Conservation (phyloP, 92 coral and sea anemone species). For the Actinernus sp. region DNA sequence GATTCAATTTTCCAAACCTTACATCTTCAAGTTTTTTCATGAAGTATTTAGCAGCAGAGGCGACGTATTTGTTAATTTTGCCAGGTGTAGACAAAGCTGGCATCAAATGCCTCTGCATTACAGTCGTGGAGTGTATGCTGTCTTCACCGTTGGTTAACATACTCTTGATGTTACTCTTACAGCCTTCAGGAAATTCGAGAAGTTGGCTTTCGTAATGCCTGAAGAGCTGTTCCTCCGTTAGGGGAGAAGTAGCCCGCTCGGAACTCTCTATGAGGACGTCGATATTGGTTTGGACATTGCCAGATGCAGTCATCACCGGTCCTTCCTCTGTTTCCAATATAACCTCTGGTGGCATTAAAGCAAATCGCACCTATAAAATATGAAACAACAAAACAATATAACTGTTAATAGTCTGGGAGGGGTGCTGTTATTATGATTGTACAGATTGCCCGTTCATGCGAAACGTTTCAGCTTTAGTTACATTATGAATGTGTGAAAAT, state of each 20-base stretch:
- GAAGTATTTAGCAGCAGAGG: constrained; percentile 15
- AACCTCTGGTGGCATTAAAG: constrained; percentile 17
- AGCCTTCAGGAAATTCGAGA: constrained; percentile 6
- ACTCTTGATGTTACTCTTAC: constrained; percentile 3
- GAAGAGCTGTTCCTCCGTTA: neutral
- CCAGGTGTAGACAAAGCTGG: constrained; percentile 10
- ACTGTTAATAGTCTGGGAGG: too few relatives aligned
- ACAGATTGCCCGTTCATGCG: too few relatives aligned
- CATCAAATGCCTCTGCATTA: constrained; percentile 22
- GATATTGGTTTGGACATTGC: neutral
- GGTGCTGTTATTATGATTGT: too few relatives aligned
- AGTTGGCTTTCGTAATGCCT: constrained; percentile 4
- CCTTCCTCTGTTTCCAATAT: constrained; percentile 1
- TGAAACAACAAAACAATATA: too few relatives aligned
- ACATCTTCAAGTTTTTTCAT: constrained; percentile 7
- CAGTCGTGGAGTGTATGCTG: constrained; percentile 4
- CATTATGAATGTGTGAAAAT: too few relatives aligned
- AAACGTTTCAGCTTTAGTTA: too few relatives aligned
- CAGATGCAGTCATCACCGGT: neutral
- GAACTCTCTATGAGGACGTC: constrained; percentile 14
- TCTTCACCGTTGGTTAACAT: constrained; percentile 3
- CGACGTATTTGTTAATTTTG: constrained; percentile 1
- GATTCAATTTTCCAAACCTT: neutral
- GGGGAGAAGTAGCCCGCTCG: neutral
- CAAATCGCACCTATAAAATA: constrained; percentile 11